Evolutionary conservation across 2,888 invertebrate species (phyloP), one percentile per base, ranked within the genome.

Genomic region (Parelbella ahira): DNA sequence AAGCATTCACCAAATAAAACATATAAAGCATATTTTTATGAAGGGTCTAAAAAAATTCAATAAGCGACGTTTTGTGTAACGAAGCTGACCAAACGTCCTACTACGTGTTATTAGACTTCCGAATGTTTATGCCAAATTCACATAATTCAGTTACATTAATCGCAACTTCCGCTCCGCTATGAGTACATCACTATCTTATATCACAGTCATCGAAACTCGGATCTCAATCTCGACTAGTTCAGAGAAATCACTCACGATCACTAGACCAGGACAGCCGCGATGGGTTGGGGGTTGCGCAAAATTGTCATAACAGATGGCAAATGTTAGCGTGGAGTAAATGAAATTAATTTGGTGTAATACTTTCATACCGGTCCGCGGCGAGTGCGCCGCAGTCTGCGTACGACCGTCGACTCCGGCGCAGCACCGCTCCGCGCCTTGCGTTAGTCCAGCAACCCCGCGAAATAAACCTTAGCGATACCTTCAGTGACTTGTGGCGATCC

Each of bases 261-360:
- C 30, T 11, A n/a, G n/a, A n/a, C n/a, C n/a, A n/a, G n/a, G n/a
- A n/a, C n/a, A n/a, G n/a, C n/a, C n/a, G 15, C 20, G 27, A 33
- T 20, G 27, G 33, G 11, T 11, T 11, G 3, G 25, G 33, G 37
- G 25, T 56, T 58, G 47, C 52, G 54, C 50, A 60, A 62, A 50
- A 39, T 71, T 67, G 68, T 67, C 67, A 71, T 71, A 73, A 69
- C 65, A 67, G 58, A 60, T 68, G 59, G 66, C 58, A 72, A 71
- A 70, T 70, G 70, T 69, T 76, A 69, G 66, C 63, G 61, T 62
- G 64, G 61, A 63, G 72, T 74, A 77, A 79, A 74, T 79, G 77
- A 77, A 75, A 77, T 78, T 78, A 78, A 76, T 75, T 73, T 68
- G 72, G 66, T 64, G 66, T 66, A 69, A 69, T 63, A 81, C 81